Evolutionary conservation across 2,113 vertebrate genomes (phyloP).

Genomic region (Macrotus californicus): DNA sequence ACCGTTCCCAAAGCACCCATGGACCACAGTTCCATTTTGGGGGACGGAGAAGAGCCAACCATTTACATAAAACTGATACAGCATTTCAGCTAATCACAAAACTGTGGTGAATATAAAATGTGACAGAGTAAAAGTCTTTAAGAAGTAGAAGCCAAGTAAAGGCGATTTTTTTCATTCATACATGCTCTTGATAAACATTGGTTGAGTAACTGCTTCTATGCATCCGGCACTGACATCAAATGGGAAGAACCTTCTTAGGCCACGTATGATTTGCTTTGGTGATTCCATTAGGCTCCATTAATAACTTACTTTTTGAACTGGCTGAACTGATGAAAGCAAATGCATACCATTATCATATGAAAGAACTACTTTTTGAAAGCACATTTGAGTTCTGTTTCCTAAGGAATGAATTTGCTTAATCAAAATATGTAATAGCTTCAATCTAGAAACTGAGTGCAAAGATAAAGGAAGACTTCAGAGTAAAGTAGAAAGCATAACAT

Average conservation of each 20-base stretch:
- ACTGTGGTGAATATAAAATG: not conserved
- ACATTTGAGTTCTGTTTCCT: not conserved
- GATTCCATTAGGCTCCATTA: constrained; percentile 1
- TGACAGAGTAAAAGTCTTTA: not conserved
- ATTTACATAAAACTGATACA: not conserved
- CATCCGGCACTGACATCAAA: not conserved
- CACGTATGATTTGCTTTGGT: not conserved
- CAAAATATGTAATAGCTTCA: not conserved
- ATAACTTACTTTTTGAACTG: constrained; percentile 11
- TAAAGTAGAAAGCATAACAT: not conserved
- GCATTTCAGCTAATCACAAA: not conserved
- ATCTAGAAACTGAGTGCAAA: not conserved
- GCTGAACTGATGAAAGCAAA: not conserved
- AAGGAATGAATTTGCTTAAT: constrained; percentile 24
- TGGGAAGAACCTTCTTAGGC: not conserved
- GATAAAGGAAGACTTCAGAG: constrained; percentile 10
- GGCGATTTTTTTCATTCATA: not conserved
- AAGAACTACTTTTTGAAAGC: constrained; percentile 23
- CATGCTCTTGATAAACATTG: not conserved
- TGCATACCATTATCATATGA: not conserved
- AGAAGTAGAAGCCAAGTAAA: not conserved
- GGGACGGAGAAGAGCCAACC: not conserved
- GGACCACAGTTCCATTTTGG: not conserved
- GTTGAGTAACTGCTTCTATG: not conserved
- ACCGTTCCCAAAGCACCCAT: not conserved